Percentiles rank a stretch among this genome's conserved stretches.
phyloP scores from a whole-genome alignment of 2,113 vertebrate species.

The Speoplatyrhinus poulsoni region DNA sequence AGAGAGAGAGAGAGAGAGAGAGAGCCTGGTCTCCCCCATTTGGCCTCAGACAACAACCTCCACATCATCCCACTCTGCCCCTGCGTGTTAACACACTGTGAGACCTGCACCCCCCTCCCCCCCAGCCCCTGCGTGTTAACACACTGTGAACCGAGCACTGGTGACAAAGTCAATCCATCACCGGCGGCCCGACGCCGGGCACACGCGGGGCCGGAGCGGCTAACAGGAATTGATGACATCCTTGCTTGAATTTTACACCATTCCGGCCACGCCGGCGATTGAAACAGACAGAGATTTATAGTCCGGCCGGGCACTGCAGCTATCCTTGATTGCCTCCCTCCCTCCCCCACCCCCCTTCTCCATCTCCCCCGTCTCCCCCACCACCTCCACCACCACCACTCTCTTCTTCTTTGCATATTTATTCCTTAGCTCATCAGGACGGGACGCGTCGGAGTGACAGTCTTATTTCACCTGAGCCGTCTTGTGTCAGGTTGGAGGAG shows the following conservation, averaged over 20 bases:
- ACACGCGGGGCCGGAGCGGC: conserved; percentile 96
- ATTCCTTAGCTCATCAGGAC: conserved; percentile 92
- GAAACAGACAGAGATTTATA: conserved; percentile 99
- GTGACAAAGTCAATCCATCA: conserved; percentile 99
- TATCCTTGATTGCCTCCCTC: conserved; percentile 94
- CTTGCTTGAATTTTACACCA: conserved; percentile 94
- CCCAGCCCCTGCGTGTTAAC: conserved; percentile 98
- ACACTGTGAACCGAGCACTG: conserved; percentile 97
- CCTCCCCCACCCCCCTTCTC: conserved; percentile 79
- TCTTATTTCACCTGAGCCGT: conserved; percentile 88
- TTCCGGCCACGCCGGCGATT: conserved; percentile 93
- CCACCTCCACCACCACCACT: conserved; percentile 46
- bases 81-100: conserved; percentile 98
- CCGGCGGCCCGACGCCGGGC: conserved; percentile 74
- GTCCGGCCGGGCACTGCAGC: conserved; percentile 84
- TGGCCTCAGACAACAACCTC: conserved; percentile 81
- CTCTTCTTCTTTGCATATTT: conserved; percentile 92
- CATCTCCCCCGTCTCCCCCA: conserved; percentile 7
- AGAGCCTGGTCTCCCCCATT: conserved; percentile 76
- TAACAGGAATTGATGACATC: conserved; percentile 99
- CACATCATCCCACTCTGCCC: conserved; percentile 86
- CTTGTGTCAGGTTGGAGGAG: conserved; percentile 51
- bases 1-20: conserved; percentile 62
- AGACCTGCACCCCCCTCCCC: conserved; percentile 63
- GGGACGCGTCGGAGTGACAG: conserved; percentile 92